Conservation (phyloP, 2,888 invertebrate species). For the Tetramorium bicarinatum region DNA sequence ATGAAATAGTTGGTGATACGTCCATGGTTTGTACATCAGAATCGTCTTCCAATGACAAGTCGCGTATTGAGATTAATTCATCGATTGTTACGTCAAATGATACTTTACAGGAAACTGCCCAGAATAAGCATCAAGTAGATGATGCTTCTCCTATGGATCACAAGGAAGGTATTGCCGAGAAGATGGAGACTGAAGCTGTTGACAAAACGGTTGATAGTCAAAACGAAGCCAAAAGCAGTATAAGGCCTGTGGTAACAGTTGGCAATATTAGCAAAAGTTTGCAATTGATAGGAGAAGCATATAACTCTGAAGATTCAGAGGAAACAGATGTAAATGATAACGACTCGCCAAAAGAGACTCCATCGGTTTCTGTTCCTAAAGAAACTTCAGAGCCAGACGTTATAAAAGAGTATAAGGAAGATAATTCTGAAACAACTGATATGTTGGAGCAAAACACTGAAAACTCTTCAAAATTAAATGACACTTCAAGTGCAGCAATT, state of each 20-base stretch:
- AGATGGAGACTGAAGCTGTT: background rate
- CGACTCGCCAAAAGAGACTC: conserved; percentile 31
- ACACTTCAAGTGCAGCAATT: background rate
- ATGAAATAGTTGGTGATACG: background rate
- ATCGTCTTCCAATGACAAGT: conserved; percentile 39
- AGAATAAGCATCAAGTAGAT: background rate
- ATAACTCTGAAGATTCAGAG: conserved; percentile 81
- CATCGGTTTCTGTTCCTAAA: conserved; percentile 21
- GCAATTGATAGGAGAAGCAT: conserved; percentile 80
- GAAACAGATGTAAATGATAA: conserved; percentile 60
- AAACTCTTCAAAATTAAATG: conserved; percentile 1
- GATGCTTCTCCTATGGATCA: background rate
- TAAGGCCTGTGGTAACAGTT: conserved; percentile 44
- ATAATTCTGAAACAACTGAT: conserved; percentile 39
- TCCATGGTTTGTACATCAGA: background rate
- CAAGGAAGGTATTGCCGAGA: background rate
- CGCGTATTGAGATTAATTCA: background rate
- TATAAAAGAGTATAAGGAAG: background rate
- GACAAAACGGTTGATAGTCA: conserved; percentile 8
- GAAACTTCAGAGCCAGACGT: conserved; percentile 8
- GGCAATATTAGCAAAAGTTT: conserved; percentile 73
- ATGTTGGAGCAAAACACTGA: conserved; percentile 37
- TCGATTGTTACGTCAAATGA: background rate
- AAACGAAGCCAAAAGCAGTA: background rate
- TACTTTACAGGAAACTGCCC: conserved; percentile 9